Conservation (phyloP, 2,113 vertebrate genomes). For the Mungos mungo region DNA sequence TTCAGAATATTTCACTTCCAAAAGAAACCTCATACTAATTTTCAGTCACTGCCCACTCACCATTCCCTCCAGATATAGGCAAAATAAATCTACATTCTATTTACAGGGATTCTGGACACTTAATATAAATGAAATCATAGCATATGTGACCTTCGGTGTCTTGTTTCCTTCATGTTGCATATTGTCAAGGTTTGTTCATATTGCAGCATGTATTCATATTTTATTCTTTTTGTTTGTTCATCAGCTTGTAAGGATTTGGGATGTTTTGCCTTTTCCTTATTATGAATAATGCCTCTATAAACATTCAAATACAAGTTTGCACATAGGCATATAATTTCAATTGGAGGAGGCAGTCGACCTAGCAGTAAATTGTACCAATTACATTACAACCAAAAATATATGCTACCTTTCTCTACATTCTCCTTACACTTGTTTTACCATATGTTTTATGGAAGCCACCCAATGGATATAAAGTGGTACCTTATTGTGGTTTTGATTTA, state of each 20-base stretch:
- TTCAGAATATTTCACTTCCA: neutral
- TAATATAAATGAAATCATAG: neutral
- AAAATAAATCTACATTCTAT: neutral
- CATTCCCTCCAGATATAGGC: no score
- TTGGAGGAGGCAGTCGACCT: neutral
- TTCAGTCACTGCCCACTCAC: neutral
- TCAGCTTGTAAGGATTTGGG: neutral
- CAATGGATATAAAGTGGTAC: neutral
- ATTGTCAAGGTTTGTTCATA: neutral
- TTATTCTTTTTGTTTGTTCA: neutral
- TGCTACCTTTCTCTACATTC: neutral
- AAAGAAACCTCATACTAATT: neutral
- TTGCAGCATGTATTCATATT: neutral
- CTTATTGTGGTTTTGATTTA: neutral
- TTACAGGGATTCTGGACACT: neutral
- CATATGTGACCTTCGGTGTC: neutral
- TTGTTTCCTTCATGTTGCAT: neutral
- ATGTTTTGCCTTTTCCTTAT: neutral
- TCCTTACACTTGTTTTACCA: neutral
- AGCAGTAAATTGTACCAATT: neutral
- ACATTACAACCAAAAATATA: neutral
- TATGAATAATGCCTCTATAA: neutral
- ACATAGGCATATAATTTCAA: neutral
- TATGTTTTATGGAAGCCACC: neutral
- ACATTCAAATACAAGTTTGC: neutral